These are phyloP conservation scores for Lasiurus borealis DNA, from an alignment of 2,113 vertebrate genomes.

Conservation along the genomic window DNA sequence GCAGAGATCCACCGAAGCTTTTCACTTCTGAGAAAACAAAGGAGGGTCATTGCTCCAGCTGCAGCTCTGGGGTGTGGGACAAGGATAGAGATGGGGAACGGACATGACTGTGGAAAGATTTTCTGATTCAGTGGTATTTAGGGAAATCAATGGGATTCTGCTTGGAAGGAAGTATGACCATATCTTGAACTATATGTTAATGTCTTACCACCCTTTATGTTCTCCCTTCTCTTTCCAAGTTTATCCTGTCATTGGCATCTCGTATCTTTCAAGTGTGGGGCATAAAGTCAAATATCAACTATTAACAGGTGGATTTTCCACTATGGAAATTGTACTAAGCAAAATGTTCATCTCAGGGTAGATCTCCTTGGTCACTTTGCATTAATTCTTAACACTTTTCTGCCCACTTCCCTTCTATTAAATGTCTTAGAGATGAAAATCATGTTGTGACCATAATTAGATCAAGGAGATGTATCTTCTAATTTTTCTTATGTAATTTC, in stretches of 20 bases:
- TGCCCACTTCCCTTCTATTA: not conserved
- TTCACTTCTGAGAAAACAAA: constrained; percentile 91
- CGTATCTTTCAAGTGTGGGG: not conserved
- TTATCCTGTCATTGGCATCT: not conserved
- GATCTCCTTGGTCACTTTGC: not conserved
- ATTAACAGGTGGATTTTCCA: not conserved
- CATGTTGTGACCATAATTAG: not conserved
- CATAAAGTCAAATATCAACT: not conserved
- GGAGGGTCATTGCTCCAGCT: not conserved
- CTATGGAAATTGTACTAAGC: not conserved
- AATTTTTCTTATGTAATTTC: not conserved
- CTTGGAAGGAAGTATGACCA: not conserved
- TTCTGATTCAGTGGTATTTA: not conserved
- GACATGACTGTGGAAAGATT: not conserved
- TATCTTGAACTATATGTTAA: not conserved
- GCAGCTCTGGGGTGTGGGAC: not conserved
- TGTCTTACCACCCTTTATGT: not conserved
- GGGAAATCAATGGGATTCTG: not conserved
- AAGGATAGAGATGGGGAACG: not conserved
- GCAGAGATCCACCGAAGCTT: constrained; percentile 98
- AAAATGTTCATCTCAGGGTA: not conserved
- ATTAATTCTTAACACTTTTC: not conserved
- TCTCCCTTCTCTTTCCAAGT: not conserved
- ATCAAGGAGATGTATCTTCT: not conserved
- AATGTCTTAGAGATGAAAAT: not conserved